A percentile compares a stretch with the other conserved stretches of the same genome.
Evolutionary conservation across 2,888 invertebrate genomes (phyloP).

Genomic region (Agrochola lychnidis): DNA sequence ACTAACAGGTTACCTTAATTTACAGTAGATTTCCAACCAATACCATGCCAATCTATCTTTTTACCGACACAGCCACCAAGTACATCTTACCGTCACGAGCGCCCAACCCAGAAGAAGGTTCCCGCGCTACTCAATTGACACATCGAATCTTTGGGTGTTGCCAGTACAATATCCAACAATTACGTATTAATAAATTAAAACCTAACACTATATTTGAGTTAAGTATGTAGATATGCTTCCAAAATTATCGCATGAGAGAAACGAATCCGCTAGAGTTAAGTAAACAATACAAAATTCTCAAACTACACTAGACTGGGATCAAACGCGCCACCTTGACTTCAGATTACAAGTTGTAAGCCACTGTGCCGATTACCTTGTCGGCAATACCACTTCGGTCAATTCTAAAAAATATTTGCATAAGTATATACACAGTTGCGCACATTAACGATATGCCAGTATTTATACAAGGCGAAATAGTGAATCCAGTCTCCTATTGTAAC

Average conservation of each 20-base stretch:
- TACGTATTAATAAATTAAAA: too few species aligned
- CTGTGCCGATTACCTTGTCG: background rate
- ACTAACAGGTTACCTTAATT: too few species aligned
- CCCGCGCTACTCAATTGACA: too few species aligned
- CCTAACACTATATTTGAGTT: background rate
- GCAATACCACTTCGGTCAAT: background rate
- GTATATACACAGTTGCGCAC: conserved; percentile 12
- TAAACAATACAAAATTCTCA: background rate
- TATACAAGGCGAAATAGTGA: conserved; percentile 26
- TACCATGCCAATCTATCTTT: too few species aligned
- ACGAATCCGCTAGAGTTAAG: background rate
- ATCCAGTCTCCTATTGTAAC: conserved; percentile 22
- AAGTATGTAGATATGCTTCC: background rate
- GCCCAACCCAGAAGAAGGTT: too few species aligned
- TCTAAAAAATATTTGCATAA: conserved; percentile 13
- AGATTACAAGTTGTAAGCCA: background rate
- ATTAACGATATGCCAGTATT: conserved; percentile 40
- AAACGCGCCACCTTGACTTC: background rate
- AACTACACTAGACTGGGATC: background rate
- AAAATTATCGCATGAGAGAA: background rate
- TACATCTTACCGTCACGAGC: too few species aligned
- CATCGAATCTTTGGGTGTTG: too few species aligned
- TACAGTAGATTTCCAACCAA: too few species aligned
- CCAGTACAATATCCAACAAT: too few species aligned
- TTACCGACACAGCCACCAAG: too few species aligned